phyloP scores from a whole-genome alignment of 2,888 invertebrate genomes.

The Galeopsomyia nigrocyanea region DNA sequence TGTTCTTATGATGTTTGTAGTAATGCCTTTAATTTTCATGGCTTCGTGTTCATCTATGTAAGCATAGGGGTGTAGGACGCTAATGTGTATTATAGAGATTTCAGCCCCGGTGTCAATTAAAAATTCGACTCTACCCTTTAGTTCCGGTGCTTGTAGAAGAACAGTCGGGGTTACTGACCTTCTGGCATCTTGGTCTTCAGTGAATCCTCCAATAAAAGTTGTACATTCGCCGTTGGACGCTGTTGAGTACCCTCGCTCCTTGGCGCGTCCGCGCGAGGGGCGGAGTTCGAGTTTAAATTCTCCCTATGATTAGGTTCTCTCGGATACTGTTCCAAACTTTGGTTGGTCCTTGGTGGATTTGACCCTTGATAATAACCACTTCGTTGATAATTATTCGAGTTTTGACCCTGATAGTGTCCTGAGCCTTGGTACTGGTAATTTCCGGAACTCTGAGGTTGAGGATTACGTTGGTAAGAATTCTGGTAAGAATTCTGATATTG shows the following conservation, averaged over 20 bases:
- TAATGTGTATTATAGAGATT: slow-evolving; percentile 31
- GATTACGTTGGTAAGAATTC: too few species aligned
- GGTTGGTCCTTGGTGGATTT: too few species aligned
- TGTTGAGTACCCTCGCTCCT: slow-evolving; percentile 11
- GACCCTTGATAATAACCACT: too few species aligned
- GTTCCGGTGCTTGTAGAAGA: slow-evolving; percentile 33
- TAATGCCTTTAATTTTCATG: slow-evolving; percentile 30
- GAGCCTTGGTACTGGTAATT: too few species aligned
- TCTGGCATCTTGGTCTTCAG: slow-evolving; percentile 11
- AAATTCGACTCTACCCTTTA: background rate
- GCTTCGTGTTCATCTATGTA: slow-evolving; percentile 23
- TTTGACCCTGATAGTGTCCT: too few species aligned
- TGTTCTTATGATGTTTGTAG: slow-evolving; percentile 22
- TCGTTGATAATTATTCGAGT: too few species aligned
- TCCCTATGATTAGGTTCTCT: too few species aligned
- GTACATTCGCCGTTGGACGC: slow-evolving; percentile 43
- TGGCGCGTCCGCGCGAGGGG: slow-evolving; percentile 32
- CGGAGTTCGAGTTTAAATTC: slow-evolving; percentile 31
- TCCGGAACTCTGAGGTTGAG: too few species aligned
- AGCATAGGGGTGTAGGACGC: slow-evolving; percentile 13
- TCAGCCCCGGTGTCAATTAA: slow-evolving; percentile 36
- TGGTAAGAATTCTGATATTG: too few species aligned
- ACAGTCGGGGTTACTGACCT: slow-evolving; percentile 31
- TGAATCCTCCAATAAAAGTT: slow-evolving; percentile 17
- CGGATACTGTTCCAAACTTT: too few species aligned